phyloP scores from a whole-genome alignment of 2,888 invertebrate species.

The Gisinianus flammeolus region DNA sequence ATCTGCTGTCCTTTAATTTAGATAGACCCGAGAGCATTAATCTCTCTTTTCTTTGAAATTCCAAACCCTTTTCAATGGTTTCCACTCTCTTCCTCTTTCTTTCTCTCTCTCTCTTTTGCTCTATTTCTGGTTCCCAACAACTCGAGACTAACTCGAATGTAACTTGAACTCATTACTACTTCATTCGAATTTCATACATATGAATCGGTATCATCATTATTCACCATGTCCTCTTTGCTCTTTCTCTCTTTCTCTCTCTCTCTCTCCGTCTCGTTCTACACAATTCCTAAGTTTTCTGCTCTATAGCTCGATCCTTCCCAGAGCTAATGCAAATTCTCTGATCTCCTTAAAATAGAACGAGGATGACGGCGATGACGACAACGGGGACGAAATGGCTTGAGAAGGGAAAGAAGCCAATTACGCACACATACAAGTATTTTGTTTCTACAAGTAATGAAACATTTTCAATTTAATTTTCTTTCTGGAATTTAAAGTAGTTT shows the following conservation, averaged over 20 bases:
- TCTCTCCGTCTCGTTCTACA: background rate
- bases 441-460: no score
- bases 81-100: no score
- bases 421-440: no score
- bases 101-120: no score
- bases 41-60: conserved; percentile 30
- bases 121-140: no score
- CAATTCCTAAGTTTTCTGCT: background rate
- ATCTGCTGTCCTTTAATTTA: conserved; percentile 32
- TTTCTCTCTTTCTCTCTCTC: background rate
- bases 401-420: no score
- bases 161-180: conserved; percentile 17
- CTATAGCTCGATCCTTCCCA: background rate
- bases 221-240: background rate
- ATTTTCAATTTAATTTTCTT: no score
- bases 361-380: no score
- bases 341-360: no score
- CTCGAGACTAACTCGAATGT: background rate
- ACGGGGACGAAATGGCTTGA: no score
- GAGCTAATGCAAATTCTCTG: background rate
- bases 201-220: conserved; percentile 6
- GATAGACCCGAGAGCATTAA: conserved; percentile 30
- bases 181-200: background rate
- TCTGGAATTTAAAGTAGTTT: no score
- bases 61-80: conserved; percentile 23